Evolutionary conservation across 2,888 invertebrate genomes (phyloP).

Genomic region (Lypha dubia): DNA sequence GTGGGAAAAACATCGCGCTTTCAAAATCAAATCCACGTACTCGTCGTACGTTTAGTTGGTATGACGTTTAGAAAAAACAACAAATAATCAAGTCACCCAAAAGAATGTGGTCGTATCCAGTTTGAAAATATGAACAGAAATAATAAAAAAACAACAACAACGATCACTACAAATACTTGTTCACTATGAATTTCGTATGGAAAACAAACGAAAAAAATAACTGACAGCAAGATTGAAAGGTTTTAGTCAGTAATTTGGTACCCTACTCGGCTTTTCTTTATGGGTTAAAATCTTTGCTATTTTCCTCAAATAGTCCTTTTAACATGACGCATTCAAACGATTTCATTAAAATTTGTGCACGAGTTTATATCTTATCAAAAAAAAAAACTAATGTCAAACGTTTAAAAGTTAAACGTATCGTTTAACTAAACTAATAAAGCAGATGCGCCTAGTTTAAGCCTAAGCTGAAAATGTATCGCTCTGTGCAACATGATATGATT

Average conservation of each 20-base stretch:
- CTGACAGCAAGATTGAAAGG: neutral
- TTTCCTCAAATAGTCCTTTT: too few relatives aligned
- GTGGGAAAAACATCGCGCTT: slow-evolving; percentile 58
- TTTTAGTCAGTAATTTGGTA: neutral
- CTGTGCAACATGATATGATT: too few relatives aligned
- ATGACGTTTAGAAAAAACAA: slow-evolving; percentile 56
- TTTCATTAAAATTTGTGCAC: too few relatives aligned
- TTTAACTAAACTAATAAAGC: too few relatives aligned
- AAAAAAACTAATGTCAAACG: too few relatives aligned
- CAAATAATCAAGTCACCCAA: slow-evolving; percentile 64
- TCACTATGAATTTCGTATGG: slow-evolving; percentile 47
- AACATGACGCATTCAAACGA: too few relatives aligned
- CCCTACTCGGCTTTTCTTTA: slow-evolving; percentile 14
- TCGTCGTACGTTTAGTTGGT: slow-evolving; percentile 49
- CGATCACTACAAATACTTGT: slow-evolving; percentile 47
- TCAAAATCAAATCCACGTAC: slow-evolving; percentile 51
- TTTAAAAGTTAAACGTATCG: too few relatives aligned
- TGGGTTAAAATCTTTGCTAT: neutral
- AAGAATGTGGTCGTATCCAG: slow-evolving; percentile 73
- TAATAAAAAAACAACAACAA: slow-evolving; percentile 37
- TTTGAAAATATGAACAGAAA: slow-evolving; percentile 55
- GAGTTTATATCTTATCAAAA: too few relatives aligned
- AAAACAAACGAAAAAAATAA: slow-evolving; percentile 35
- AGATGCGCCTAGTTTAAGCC: too few relatives aligned
- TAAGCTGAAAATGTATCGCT: too few relatives aligned